phyloP scores from a whole-genome alignment of 2,113 vertebrate genomes.

The Stercorarius parasiticus region DNA sequence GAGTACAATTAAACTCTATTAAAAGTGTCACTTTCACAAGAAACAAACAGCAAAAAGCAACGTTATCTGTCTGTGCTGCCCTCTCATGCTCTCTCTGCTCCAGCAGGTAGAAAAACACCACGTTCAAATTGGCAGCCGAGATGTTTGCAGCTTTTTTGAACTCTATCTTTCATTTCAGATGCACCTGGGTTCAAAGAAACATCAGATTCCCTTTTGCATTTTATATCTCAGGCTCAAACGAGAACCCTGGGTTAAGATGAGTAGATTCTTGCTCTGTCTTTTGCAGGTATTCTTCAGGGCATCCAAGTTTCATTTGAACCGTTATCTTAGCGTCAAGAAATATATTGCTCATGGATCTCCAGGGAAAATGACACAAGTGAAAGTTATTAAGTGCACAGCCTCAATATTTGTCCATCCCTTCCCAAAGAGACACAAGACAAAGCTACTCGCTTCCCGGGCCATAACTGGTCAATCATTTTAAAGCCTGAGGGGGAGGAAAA shows the following conservation, averaged over 20 bases:
- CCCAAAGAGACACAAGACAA: not conserved
- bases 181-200: not conserved
- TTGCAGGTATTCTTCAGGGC: conserved; percentile 30
- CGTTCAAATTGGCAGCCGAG: not conserved
- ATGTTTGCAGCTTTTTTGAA: not conserved
- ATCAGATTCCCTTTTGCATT: not conserved
- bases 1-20: not conserved
- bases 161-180: conserved; percentile 1
- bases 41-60: not conserved
- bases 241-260: not conserved
- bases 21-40: not conserved
- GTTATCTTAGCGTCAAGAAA: conserved; percentile 29
- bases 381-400: conserved; percentile 58
- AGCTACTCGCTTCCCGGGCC: not conserved
- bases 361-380: not conserved
- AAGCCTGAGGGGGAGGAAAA: not conserved
- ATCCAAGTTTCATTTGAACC: conserved; percentile 43
- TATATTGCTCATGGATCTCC: conserved; percentile 37
- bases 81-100: not conserved
- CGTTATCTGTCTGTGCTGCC: not conserved
- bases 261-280: not conserved
- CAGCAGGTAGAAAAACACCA: not conserved
- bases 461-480: conserved; percentile 42
- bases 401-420: conserved; percentile 38
- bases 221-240: not conserved